Percentiles rank a stretch among this genome's conserved stretches.
Evolutionary conservation across 2,888 invertebrate genomes (phyloP).

Genomic region (Drosophila siamana): DNA sequence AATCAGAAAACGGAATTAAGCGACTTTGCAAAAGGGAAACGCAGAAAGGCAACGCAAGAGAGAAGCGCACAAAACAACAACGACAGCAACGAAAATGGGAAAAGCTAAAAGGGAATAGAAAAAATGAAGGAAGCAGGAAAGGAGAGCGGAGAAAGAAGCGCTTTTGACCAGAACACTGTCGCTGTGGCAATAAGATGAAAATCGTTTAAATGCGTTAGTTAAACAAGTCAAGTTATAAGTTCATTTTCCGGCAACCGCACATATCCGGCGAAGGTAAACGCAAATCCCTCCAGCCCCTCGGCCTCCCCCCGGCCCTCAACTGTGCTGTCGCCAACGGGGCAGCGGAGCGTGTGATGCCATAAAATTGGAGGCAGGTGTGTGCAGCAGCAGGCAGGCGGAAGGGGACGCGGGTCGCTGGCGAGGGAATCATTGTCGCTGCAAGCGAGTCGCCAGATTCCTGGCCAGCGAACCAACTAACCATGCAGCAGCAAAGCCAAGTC

Average conservation of each 20-base stretch:
- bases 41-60: conserved; percentile 18
- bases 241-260: conserved; percentile 79
- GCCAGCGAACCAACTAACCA: conserved; percentile 54
- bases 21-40: conserved; percentile 31
- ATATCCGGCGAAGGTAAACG: conserved; percentile 72
- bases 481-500: conserved; percentile 49
- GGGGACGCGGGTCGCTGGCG: conserved; percentile 36
- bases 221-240: conserved; percentile 79
- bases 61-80: too few relatives aligned
- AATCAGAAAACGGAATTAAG: conserved; percentile 56
- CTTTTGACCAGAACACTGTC: conserved; percentile 17
- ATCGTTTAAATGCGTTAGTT: conserved; percentile 78
- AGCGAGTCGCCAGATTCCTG: conserved; percentile 23
- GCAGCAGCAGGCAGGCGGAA: background rate
- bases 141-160: background rate
- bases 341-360: conserved; percentile 76
- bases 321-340: conserved; percentile 50
- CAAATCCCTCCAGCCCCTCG: conserved; percentile 33
- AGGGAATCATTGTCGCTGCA: conserved; percentile 69
- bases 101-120: background rate
- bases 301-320: background rate
- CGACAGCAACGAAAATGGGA: background rate
- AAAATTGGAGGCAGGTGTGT: conserved; percentile 61
- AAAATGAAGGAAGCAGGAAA: background rate
- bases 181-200: conserved; percentile 60